Percentiles rank a stretch among this genome's conserved stretches.
Conservation (phyloP, 2,888 invertebrate species). For the Gisinianus flammeolus region DNA sequence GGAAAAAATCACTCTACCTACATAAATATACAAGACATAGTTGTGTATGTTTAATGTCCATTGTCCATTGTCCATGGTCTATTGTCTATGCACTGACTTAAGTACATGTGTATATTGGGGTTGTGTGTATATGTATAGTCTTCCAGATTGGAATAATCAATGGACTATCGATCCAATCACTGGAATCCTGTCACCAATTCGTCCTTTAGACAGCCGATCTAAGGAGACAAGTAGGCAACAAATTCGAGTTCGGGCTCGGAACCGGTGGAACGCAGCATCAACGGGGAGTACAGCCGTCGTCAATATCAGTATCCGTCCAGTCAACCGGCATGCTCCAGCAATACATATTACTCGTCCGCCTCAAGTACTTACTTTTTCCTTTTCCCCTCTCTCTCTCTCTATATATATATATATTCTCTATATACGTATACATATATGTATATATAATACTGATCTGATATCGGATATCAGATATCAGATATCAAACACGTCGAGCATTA, state of each 20-base stretch:
- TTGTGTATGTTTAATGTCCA: not conserved
- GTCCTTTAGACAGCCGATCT: conserved; percentile 70
- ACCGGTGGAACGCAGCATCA: conserved; percentile 59
- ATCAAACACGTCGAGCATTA: too few relatives aligned
- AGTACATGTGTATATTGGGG: too few relatives aligned
- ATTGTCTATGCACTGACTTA: too few relatives aligned
- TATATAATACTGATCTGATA: not conserved
- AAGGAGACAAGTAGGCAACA: conserved; percentile 41
- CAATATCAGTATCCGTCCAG: conserved; percentile 77
- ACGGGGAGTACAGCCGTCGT: conserved; percentile 75
- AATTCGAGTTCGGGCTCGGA: conserved; percentile 55
- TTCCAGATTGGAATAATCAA: conserved; percentile 78
- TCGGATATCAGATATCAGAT: not conserved
- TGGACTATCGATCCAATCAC: conserved; percentile 94
- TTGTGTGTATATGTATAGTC: conserved; percentile 63
- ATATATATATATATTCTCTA: not conserved
- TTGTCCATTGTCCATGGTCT: too few relatives aligned
- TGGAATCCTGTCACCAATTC: conserved; percentile 83
- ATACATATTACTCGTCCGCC: conserved; percentile 80
- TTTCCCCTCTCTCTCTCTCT: not conserved
- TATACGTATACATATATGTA: not conserved
- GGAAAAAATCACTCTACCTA: too few relatives aligned
- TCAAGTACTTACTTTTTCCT: conserved; percentile 66
- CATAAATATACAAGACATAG: not conserved
- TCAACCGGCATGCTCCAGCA: conserved; percentile 85